Conservation (phyloP, 1,140 invertebrate species). For the Drosophila takahashii region DNA sequence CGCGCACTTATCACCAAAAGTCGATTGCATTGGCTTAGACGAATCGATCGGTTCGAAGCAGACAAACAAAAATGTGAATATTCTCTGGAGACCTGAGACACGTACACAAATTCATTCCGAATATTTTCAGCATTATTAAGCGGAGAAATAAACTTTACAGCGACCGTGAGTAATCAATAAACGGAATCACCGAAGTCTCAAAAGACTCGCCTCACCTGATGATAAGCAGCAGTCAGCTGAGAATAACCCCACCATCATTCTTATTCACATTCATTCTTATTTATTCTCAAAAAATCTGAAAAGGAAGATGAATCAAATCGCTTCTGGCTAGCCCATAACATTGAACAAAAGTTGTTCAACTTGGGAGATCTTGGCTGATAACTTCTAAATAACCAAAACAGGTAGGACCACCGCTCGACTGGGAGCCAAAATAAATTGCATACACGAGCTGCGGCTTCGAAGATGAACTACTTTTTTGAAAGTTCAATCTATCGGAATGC, state of each 20-base stretch:
- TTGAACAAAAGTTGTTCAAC: slow-evolving; percentile 42
- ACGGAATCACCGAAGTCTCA: slow-evolving; percentile 33
- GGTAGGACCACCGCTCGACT: slow-evolving; percentile 36
- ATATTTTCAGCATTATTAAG: slow-evolving; percentile 49
- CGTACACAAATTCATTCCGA: slow-evolving; percentile 49
- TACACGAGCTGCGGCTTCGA: slow-evolving; percentile 34
- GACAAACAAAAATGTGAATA: slow-evolving; percentile 44
- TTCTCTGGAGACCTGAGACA: slow-evolving; percentile 38
- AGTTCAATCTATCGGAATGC: slow-evolving; percentile 29
- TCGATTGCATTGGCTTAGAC: slow-evolving; percentile 19
- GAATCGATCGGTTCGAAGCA: slow-evolving; percentile 48
- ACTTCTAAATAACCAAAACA: slow-evolving; percentile 32
- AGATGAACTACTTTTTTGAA: slow-evolving; percentile 41
- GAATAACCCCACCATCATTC: slow-evolving; percentile 10
- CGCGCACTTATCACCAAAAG: not conserved
- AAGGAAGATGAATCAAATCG: slow-evolving; percentile 38
- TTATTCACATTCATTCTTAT: slow-evolving; percentile 30
- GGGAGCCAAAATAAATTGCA: slow-evolving; percentile 37
- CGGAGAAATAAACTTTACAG: slow-evolving; percentile 26
- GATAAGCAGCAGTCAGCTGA: slow-evolving; percentile 33
- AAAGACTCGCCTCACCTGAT: slow-evolving; percentile 26
- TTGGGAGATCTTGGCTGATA: slow-evolving; percentile 34
- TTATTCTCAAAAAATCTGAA: slow-evolving; percentile 29
- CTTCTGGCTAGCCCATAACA: slow-evolving; percentile 35
- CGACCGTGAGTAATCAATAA: slow-evolving; percentile 59